Evolutionary conservation across 2,113 vertebrate genomes (phyloP).

Genomic region (Grammomys surdaster): DNA sequence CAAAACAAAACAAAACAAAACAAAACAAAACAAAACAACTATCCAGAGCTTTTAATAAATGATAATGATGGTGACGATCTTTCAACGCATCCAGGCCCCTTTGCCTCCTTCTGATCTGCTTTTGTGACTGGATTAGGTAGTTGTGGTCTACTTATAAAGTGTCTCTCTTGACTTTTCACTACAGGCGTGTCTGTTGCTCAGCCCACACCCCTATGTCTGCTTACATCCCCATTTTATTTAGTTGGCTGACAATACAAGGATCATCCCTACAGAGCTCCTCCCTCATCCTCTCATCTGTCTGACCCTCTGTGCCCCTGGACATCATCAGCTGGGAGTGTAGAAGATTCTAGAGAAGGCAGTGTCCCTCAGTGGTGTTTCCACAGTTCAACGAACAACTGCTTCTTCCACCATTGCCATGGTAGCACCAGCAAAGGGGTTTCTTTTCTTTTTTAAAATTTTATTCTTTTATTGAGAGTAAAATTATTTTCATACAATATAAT

Average conservation of each 20-base stretch:
- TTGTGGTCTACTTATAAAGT: not conserved
- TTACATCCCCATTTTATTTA: too few species aligned
- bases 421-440: not conserved
- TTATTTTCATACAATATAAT: not conserved
- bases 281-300: not conserved
- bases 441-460: not conserved
- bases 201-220: too few species aligned
- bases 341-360: not conserved
- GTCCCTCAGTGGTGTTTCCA: not conserved
- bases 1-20: not conserved
- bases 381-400: too few species aligned
- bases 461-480: not conserved
- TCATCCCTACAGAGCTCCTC: not conserved
- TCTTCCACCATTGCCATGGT: not conserved
- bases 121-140: not conserved
- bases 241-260: too few species aligned
- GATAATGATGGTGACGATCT: not conserved
- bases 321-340: not conserved
- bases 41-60: not conserved
- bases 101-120: not conserved
- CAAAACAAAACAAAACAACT: not conserved
- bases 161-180: not conserved
- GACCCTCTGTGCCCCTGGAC: not conserved
- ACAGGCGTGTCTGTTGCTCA: not conserved
- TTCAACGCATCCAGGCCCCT: not conserved